Evolutionary conservation across 2,797 vertebrate genomes (phyloP), one percentile per base, ranked within the genome.

Genomic region (Jordanella pulchra): DNA sequence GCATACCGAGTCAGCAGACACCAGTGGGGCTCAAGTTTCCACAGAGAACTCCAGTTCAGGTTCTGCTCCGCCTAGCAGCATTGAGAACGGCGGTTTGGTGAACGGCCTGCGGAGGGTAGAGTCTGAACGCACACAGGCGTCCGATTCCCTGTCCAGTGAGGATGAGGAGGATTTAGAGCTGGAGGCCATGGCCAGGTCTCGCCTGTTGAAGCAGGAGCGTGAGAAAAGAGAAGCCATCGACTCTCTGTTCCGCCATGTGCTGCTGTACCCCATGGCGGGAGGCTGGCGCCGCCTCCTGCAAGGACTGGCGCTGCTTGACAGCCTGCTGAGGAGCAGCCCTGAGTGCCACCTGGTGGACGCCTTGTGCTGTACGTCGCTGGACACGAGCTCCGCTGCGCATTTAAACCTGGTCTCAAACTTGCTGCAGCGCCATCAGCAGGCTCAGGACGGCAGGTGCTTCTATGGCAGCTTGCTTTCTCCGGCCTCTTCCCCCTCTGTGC

Each of bases 381-480:
- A 99, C 86, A 97, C 95, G 21, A 98, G 96, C 91, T 96, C 97
- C 71, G 96, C 96, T 0, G 95, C 97, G 0, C 98, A 99, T 86
- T 91, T 99, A 61, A 97, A 96, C 86, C 94, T 99, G 69, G 96
- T 99, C 77, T 97, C 96, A 76, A 99, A 99, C 89, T 96, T 99
- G 25, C 74, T 99, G 18, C 95, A 97, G 48, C 96, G 98, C 45
- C 98, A 99, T 85, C 96, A 96, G 81, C 97, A 98, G 88, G 93
- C 96, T 17, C 94, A 97, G 18, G 92, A 96, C 0, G 97, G 98
- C 27, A 94, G 93, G 61, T 92, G 93, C 58, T 99, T 99, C 86
- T 97, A 98, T 0, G 97, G 97, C 1, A 91, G 92, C 79, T 94
- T 98, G 77, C 88, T 91, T 10, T 91, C 92, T 23, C 87, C 92